Base-by-base conservation (phyloP, 2,797 vertebrate species). In the Poeciliopsis paucimaculata region DNA sequence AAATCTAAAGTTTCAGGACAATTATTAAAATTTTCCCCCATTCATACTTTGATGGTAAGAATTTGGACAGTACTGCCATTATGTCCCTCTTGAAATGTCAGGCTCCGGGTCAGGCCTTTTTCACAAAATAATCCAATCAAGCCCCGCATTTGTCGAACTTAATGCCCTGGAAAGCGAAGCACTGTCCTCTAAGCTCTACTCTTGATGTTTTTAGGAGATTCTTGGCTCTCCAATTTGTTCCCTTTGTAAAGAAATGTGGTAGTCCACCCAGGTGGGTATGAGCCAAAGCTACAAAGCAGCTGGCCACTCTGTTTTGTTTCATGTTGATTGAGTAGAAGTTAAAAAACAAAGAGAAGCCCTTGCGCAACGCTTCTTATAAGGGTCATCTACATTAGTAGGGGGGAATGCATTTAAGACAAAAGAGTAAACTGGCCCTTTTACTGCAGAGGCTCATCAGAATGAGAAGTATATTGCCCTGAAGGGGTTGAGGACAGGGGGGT, bases 251-350 rank as follows among this genome's bases (percentile, higher is more conserved):
- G 77, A 90, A 77, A 91, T 83, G 84, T 84, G 76, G 77, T 86
- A 90, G 82, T 90, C 84, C 31, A 82, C 81, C 87, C 90, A 91
- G 84, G 89, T 91, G 91, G 88, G 86, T 72, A 43, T 88, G 87
- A 87, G 87, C 82, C 86, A 86, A 81, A 43, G 62, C 71, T 77
- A 82, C 84, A 92, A 77, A 86, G 81, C 55, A 72, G 86, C 89
- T 92, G 89, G 88, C 85, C n/a, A 72, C 36, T 77, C 77, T 81
- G 82, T 88, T 92, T 93, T 92, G 85, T 94, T 84, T 82, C 72
- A 73, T 23, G 51, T 81, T 92, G 91, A 94, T 91, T 76, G 88
- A 91, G 87, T 85, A 83, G 80, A 83, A 87, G 62, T 71, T 79
- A 31, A 76, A n/a, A 81, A 74, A 82, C 68, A 66, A 84, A 82